These are phyloP conservation scores for Oncorhynchus masou DNA, from an alignment of 2,113 vertebrate species.

Conservation along the genomic window DNA sequence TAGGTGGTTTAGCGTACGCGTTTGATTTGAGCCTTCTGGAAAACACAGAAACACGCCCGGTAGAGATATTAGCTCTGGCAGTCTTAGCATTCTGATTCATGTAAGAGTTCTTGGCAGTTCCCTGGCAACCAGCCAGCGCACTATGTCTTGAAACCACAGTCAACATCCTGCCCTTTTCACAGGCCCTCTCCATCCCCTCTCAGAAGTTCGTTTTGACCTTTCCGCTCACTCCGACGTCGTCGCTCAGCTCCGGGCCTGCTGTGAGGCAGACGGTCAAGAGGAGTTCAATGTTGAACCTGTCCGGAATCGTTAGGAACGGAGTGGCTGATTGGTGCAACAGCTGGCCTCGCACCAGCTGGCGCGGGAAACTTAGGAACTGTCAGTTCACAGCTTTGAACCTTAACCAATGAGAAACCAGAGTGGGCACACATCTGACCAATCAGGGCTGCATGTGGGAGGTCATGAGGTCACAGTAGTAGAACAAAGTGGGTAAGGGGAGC, in stretches of 20 bases:
- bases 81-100: background rate
- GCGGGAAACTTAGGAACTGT: background rate
- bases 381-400: constrained; percentile 32
- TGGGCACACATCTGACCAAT: constrained; percentile 39
- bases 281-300: constrained; percentile 36
- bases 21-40: background rate
- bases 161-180: constrained; percentile 7
- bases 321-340: constrained; percentile 46
- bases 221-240: constrained; percentile 29
- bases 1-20: background rate
- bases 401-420: constrained; percentile 12
- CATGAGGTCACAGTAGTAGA: constrained; percentile 19
- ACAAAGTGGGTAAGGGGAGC: constrained; percentile 25
- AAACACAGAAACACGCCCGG: background rate
- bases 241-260: constrained; percentile 27
- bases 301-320: constrained; percentile 34
- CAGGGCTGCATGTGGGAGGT: constrained; percentile 52
- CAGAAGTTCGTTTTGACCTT: constrained; percentile 39
- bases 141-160: constrained; percentile 26
- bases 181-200: constrained; percentile 32
- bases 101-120: constrained; percentile 56
- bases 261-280: constrained; percentile 30
- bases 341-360: constrained; percentile 45
- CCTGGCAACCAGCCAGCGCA: constrained; percentile 22
- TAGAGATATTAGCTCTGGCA: background rate